Conservation (phyloP, 2,888 invertebrate species). For the Rhaphigaster nebulosa region DNA sequence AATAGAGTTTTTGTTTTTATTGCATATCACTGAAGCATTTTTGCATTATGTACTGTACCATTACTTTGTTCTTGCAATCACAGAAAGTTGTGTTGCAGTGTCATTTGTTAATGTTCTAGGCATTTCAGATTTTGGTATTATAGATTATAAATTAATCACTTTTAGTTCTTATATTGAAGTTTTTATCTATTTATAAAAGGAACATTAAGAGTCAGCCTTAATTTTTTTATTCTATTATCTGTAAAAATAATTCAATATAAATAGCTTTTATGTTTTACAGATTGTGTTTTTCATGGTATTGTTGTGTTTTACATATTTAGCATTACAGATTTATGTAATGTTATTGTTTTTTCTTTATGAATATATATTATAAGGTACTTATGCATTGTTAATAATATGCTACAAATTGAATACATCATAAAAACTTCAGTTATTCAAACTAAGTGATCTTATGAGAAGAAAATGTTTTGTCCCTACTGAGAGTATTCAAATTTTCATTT, state of each 20-base stretch:
- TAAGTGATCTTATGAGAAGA: conserved; percentile 3
- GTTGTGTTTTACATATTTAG: conserved; percentile 1
- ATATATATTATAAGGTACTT: background rate
- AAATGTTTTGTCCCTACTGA: background rate
- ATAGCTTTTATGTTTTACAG: conserved; percentile 1
- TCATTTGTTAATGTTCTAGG: conserved; percentile 61
- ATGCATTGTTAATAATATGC: background rate
- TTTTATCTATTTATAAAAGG: conserved; percentile 29
- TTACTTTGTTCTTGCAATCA: conserved; percentile 61
- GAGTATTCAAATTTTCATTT: background rate
- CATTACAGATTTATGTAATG: background rate
- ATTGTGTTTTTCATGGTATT: conserved; percentile 26
- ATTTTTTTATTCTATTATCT: conserved; percentile 47
- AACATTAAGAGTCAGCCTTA: background rate
- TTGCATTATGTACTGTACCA: conserved; percentile 61
- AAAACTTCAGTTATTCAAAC: conserved; percentile 16
- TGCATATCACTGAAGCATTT: conserved; percentile 62
- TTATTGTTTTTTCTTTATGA: background rate
- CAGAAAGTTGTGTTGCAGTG: conserved; percentile 62
- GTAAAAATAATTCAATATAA: conserved; percentile 53
- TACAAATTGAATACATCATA: background rate
- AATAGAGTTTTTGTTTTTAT: conserved; percentile 61
- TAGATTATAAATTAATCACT: conserved; percentile 44
- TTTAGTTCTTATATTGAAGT: conserved; percentile 41
- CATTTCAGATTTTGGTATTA: conserved; percentile 62